Base-by-base conservation (phyloP, 2,113 vertebrate species). In the Lophura nycthemera region DNA sequence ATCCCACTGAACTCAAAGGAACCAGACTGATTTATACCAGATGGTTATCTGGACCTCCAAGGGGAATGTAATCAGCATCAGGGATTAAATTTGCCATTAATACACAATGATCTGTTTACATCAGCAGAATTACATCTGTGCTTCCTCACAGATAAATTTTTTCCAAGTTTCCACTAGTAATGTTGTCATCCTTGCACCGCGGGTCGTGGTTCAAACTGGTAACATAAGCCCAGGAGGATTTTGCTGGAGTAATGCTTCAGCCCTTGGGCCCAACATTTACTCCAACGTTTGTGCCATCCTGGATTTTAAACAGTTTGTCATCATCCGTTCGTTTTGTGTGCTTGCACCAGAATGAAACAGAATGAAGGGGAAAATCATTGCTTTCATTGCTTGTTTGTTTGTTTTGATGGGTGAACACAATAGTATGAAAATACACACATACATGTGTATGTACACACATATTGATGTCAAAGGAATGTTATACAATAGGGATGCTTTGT, bases 11-110 rank as follows among this genome's bases (percentile, higher is more conserved):
- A 94, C 43, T 78, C 43, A 78, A 78, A 88, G 27, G 47, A 74
- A 74, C 79, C 73, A 60, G 40, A 30, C 38, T 91, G 79, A 88
- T 92, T 88, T 83, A 52, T 64, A 74, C 85, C 85, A 94, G 67
- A 74, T 92, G 85, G 50, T 88, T 93, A 89, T 93, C 83, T 88
- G 64, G 69, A 77, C 32, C 60, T 86, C 56, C 60, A 60, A 64
- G 47, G 79, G 40, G 65, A 88, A 81, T 70, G 7, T 94, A 88
- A 93, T 86, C 45, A 77, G 38, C 70, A 76, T 54, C 11, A 29
- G 8, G 50, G 69, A 90, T 80, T 88, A 81, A 83, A 94, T 88
- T 91, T 91, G 25, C 42, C 72, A 18, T 77, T 36, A 59, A 10
- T 80, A 56, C 19, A 50, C 59, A 34, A 88, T 50, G 60, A 71